Base-by-base conservation (phyloP, 1,140 invertebrate species). In the Pseudomyrmex dendroicus region DNA sequence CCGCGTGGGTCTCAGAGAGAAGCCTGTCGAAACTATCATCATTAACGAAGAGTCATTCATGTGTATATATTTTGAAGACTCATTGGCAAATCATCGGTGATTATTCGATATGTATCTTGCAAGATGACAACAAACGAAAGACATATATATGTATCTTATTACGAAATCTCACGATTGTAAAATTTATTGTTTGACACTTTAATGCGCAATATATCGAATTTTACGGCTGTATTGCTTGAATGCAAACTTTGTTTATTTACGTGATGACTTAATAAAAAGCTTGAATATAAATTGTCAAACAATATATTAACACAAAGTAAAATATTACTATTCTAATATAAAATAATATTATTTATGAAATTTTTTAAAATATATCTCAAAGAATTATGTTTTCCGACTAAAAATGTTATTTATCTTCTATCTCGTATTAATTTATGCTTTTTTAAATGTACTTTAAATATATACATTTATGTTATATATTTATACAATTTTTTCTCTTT, bases 11-110 rank as follows among this genome's bases (percentile, higher is more conserved):
- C 86, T 72, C 66, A 4, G 64, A 77, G 56, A 72, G 63, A 83
- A 85, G 61, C 50, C 72, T 15, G 64, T 50, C 67, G 20, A 59
- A 50, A 52, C 59, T 7, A 13, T 48, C n/a, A 46, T 17, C 57
- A n/a, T 46, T 61, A 66, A 76, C 80, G 44, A 74, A 61, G 70
- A 63, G 44, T 74, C 54, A 59, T 15, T 64, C 78, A 74, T 73
- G 64, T 74, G 72, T 76, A 62, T 80, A 80, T 50, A 80, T 80
- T 70, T 83, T 61, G 52, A 73, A 64, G 70, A 84, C 83, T 17
- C n/a, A 66, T 35, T 46, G 20, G 54, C 20, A 15, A 68, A 70
- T 61, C 22, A 59, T 70, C 22, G 64, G 52, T 44, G 76, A 80
- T 80, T 35, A 78, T 68, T 66, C 15, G 20, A 10, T 25, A 59